These are phyloP conservation scores for Lepidurus arcticus DNA, from an alignment of 1,140 invertebrate species.

Conservation along the genomic window DNA sequence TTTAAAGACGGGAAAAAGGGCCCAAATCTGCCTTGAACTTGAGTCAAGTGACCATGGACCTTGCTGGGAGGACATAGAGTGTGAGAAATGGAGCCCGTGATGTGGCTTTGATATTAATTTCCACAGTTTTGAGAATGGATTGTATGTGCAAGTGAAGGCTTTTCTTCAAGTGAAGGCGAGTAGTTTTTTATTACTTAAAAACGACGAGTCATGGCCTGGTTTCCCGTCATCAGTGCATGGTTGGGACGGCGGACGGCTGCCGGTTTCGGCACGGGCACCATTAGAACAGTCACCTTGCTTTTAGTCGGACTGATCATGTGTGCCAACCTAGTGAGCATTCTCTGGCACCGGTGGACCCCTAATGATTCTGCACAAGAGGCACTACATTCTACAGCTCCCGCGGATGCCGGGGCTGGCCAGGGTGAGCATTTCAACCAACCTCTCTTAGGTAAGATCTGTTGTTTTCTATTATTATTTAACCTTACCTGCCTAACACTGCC, in stretches of 20 bases:
- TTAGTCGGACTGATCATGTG: neutral
- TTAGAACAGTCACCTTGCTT: conserved; percentile 5
- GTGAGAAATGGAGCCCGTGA: neutral
- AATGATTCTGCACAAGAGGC: neutral
- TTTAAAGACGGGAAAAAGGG: neutral
- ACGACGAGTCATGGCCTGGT: neutral
- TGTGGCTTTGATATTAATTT: neutral
- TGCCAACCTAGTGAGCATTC: conserved; percentile 13
- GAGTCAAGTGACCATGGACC: neutral
- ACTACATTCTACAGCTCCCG: conserved; percentile 2
- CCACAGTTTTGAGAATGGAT: neutral
- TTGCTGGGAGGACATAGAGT: neutral
- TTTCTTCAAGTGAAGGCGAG: neutral
- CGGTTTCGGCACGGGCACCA: neutral
- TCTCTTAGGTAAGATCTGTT: neutral
- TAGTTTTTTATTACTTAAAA: neutral
- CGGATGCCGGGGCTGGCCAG: neutral
- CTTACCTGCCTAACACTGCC: neutral
- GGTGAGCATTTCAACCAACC: neutral
- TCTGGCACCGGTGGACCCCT: neutral
- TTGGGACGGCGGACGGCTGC: neutral
- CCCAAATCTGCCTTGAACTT: neutral
- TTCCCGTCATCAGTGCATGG: neutral
- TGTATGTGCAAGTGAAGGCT: conserved; percentile 1
- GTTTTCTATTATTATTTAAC: neutral